A percentile compares a stretch with the other conserved stretches of the same genome.
Evolutionary conservation across 2,888 invertebrate species (phyloP).

Genomic region (Acanthoscelides obtectus): DNA sequence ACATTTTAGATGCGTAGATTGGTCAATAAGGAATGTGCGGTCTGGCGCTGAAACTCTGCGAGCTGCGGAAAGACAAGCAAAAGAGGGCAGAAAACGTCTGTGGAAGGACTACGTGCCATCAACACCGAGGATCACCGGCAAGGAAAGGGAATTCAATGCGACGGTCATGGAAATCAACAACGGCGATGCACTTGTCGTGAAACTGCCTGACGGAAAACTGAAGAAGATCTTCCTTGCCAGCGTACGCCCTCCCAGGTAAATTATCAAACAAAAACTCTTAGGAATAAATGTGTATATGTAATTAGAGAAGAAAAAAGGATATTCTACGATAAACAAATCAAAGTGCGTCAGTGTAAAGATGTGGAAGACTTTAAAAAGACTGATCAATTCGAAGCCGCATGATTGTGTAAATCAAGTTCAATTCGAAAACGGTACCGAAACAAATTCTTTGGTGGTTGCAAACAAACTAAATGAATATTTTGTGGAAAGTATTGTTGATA

Average conservation of each 20-base stretch:
- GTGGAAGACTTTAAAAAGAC: too few relatives aligned
- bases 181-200: constrained; percentile 89
- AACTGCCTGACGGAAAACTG: constrained; percentile 67
- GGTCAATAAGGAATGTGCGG: constrained; percentile 81
- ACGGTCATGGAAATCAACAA: constrained; percentile 88
- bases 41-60: constrained; percentile 49
- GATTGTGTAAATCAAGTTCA: too few relatives aligned
- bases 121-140: constrained; percentile 65
- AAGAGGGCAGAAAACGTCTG: constrained; percentile 72
- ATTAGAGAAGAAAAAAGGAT: too few relatives aligned
- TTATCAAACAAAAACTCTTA: too few relatives aligned
- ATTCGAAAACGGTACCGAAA: too few relatives aligned
- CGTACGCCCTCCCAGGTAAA: constrained; percentile 75
- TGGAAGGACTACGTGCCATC: constrained; percentile 90
- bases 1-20: constrained; percentile 78
- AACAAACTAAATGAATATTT: too few relatives aligned
- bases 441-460: too few relatives aligned
- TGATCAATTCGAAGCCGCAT: too few relatives aligned
- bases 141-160: constrained; percentile 77
- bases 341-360: too few relatives aligned
- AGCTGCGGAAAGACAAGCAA: constrained; percentile 65
- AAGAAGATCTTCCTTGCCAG: constrained; percentile 96
- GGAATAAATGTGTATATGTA: too few relatives aligned
- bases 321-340: too few relatives aligned
- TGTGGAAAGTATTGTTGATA: too few relatives aligned